Conservation (phyloP, 92 coral and sea anemone genomes). For the Siderastrea radians region DNA sequence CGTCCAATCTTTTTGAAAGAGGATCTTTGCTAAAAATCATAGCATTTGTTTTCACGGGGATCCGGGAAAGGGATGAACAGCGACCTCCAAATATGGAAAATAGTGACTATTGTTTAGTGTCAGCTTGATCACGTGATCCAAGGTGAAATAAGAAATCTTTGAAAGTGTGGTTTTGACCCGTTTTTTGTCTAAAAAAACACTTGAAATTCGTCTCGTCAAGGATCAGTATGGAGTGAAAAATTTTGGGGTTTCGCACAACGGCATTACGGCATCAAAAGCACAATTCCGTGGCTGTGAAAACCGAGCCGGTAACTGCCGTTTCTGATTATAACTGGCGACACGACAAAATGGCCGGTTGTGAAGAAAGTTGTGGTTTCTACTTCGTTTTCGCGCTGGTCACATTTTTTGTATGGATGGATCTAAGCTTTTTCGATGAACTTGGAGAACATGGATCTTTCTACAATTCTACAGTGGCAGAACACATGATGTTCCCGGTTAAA, state of each 20-base stretch:
- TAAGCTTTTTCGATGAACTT: conserved; percentile 93
- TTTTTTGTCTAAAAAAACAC: not conserved
- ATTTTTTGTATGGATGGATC: conserved; percentile 95
- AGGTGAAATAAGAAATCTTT: not conserved
- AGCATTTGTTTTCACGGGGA: not conserved
- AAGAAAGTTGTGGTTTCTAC: conserved; percentile 92
- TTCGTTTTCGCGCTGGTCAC: conserved; percentile 88
- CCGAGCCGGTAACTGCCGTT: not conserved
- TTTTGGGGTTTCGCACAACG: conserved; percentile 6
- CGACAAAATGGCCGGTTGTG: conserved; percentile 85
- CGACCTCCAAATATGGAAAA: conserved; percentile 29
- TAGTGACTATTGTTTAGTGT: not conserved
- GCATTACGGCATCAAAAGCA: conserved; percentile 19
- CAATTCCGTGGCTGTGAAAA: not conserved
- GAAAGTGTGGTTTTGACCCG: not conserved
- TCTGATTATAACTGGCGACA: not conserved
- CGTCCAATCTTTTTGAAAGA: not conserved
- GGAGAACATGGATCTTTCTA: conserved; percentile 87
- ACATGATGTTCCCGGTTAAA: conserved; percentile 91
- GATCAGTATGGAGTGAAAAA: conserved; percentile 11
- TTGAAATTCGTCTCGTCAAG: not conserved
- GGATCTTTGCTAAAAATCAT: not conserved
- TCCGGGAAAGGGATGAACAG: not conserved
- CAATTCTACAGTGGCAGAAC: conserved; percentile 72
- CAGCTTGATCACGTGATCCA: conserved; percentile 8